These are phyloP conservation scores for Tromatobia lineatoria DNA, from an alignment of 2,888 invertebrate genomes.

Conservation along the genomic window DNA sequence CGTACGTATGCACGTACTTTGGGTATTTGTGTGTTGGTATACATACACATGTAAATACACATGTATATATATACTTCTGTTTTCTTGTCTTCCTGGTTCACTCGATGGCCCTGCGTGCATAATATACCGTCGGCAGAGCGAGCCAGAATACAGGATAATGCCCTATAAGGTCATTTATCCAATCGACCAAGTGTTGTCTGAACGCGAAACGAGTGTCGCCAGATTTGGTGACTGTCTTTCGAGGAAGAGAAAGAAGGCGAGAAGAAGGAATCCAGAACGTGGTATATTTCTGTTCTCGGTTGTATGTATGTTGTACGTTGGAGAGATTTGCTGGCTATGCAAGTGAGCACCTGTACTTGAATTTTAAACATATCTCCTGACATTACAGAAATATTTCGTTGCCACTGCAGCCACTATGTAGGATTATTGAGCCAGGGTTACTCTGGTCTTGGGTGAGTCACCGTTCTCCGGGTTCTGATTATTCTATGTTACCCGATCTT, in stretches of 20 bases:
- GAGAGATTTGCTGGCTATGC: conserved; percentile 26
- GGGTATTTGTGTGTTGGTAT: not conserved
- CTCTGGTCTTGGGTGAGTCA: no score
- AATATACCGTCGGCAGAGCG: not conserved
- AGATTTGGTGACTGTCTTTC: conserved; percentile 62
- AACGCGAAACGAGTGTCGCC: conserved; percentile 53
- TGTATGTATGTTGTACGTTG: not conserved
- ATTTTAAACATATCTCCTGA: conserved; percentile 13
- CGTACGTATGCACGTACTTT: conserved; percentile 6
- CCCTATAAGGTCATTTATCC: conserved; percentile 78
- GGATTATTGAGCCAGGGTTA: no score
- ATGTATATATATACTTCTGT: not conserved
- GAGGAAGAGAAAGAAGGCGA: conserved; percentile 6
- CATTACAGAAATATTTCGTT: not conserved
- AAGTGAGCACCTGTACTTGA: conserved; percentile 45
- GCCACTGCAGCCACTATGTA: no score
- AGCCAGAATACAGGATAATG: conserved; percentile 62
- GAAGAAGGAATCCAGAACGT: conserved; percentile 27
- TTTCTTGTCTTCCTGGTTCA: conserved; percentile 43
- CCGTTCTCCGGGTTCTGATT: no score
- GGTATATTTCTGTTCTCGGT: not conserved
- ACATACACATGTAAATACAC: no score
- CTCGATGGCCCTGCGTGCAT: conserved; percentile 42
- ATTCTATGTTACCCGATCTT: no score
- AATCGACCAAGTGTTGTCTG: conserved; percentile 46